Evolutionary conservation across 2,797 vertebrate species (phyloP).

Genomic region (Vireo griseus): DNA sequence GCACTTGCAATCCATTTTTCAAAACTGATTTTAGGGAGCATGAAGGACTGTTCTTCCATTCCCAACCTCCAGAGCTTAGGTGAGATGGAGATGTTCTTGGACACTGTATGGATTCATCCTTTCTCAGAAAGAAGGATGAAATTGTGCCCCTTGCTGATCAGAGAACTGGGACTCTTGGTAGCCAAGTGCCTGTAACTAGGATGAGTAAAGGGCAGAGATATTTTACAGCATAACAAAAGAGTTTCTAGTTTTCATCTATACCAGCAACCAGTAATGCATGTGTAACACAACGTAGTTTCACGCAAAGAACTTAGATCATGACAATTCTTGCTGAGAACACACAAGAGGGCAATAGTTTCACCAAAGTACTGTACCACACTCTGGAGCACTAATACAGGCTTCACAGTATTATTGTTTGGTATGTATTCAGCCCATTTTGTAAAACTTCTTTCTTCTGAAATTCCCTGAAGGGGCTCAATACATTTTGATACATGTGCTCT

Average conservation of each 20-base stretch:
- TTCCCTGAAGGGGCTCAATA: constrained; percentile 49
- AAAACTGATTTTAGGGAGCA: background rate
- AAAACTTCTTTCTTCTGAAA: constrained; percentile 39
- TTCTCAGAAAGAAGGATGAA: background rate
- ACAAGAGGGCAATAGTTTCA: background rate
- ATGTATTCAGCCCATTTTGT: background rate
- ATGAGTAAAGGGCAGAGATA: background rate
- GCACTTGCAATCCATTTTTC: background rate
- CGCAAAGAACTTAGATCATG: background rate
- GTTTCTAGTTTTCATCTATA: background rate
- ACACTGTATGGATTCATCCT: background rate
- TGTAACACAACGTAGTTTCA: background rate
- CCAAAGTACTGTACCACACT: background rate
- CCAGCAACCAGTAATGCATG: background rate
- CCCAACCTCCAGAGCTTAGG: background rate
- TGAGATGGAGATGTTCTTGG: background rate
- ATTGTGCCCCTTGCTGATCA: background rate
- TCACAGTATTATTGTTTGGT: background rate
- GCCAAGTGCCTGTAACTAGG: background rate
- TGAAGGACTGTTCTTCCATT: background rate
- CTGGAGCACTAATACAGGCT: background rate
- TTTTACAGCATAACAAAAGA: background rate
- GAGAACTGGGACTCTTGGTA: background rate
- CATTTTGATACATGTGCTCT: constrained; percentile 38
- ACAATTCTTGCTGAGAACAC: background rate